Conservation (phyloP, 2,113 vertebrate species). For the Tragelaphus imberbis region DNA sequence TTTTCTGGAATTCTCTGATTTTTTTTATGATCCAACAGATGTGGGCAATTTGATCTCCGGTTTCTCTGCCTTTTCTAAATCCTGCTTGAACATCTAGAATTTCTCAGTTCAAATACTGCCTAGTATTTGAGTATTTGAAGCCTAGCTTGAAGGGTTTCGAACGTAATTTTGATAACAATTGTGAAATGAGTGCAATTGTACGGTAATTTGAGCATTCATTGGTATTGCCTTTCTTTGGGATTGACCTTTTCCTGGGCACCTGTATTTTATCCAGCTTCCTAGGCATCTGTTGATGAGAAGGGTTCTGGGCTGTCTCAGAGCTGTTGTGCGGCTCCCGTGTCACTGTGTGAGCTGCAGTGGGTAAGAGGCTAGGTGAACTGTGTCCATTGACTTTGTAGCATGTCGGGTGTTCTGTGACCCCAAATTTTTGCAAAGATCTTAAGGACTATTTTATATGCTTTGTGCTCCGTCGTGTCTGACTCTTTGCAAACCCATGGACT, state of each 20-base stretch:
- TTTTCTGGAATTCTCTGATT: background rate
- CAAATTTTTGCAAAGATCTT: background rate
- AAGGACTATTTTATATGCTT: background rate
- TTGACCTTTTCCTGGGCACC: background rate
- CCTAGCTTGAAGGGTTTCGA: background rate
- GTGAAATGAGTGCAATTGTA: background rate
- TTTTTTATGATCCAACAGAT: background rate
- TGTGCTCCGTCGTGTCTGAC: background rate
- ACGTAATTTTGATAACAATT: background rate
- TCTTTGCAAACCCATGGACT: background rate
- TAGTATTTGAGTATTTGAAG: background rate
- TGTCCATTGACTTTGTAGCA: background rate
- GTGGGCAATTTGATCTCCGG: background rate
- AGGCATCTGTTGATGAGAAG: background rate
- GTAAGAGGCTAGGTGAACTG: background rate
- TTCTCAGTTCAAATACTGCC: background rate
- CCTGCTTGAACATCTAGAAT: background rate
- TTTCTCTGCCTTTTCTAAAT: background rate
- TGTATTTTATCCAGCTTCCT: background rate
- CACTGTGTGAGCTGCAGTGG: background rate
- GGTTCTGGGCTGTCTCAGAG: background rate
- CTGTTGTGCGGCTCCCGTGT: fast-evolving
- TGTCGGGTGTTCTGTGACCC: background rate
- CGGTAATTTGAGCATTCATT: background rate
- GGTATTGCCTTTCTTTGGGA: background rate